Percentiles rank a stretch among this genome's conserved stretches.
phyloP scores from a whole-genome alignment of 2,113 vertebrate genomes.

The Rhinolophus sinicus region DNA sequence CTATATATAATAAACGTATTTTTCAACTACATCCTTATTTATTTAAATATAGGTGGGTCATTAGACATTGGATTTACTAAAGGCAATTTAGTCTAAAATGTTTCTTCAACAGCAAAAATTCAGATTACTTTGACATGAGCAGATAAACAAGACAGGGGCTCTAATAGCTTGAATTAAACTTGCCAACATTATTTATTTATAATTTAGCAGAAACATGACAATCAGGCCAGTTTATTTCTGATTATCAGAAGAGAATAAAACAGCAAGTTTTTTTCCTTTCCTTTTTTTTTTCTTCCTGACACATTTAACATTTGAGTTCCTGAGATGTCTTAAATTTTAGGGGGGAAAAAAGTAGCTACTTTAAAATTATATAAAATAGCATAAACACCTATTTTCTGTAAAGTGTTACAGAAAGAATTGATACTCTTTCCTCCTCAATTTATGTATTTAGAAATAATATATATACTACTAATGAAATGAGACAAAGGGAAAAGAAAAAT shows the following conservation, averaged over 20 bases:
- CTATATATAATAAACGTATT: background rate
- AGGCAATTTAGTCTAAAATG: background rate
- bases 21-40: background rate
- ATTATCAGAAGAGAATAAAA: background rate
- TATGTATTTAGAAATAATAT: background rate
- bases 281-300: background rate
- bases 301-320: background rate
- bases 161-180: background rate
- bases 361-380: background rate
- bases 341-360: background rate
- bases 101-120: conserved; percentile 32
- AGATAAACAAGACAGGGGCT: background rate
- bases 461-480: background rate
- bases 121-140: background rate
- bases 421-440: background rate
- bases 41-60: background rate
- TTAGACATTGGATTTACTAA: background rate
- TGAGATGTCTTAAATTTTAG: background rate
- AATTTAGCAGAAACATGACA: background rate
- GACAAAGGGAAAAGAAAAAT: background rate
- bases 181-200: background rate
- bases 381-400: background rate
- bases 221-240: background rate
- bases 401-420: background rate
- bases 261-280: background rate